Evolutionary conservation across 2,888 invertebrate genomes (phyloP), one percentile per base, ranked within the genome.

Genomic region (Chouioia cunea): DNA sequence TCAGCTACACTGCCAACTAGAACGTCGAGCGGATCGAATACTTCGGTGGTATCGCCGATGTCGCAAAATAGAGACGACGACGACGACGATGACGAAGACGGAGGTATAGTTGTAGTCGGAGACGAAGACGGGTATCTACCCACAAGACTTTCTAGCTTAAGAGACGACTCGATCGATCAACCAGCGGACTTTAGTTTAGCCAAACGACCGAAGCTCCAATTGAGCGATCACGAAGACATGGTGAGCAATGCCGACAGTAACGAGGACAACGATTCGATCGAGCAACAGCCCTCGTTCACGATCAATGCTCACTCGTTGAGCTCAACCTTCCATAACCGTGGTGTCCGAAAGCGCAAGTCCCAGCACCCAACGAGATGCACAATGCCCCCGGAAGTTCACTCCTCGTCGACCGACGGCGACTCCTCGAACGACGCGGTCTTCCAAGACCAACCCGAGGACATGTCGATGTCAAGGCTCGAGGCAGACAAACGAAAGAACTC

Each of bases 281-380:
- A 83, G 58, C 82, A 82, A 10, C 36, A 36, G 20, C 82, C 81
- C 16, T 53, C 73, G 6, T 79, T 78, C 46, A 76, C 82, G 8
- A 78, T 80, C 36, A 82, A 79, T 52, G 78, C 80, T 0, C 80
- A 80, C 63, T 76, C 80, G 6, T 74, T 80, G 6, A 82, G 78
- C 67, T 76, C 81, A 18, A 73, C 81, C 20, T 77, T 82, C 58
- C 80, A 81, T 73, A 83, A 76, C 65, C 79, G 83, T 1, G 83
- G 85, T 0, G 85, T 85, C n/a, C 88, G 95, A 66, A 97, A 97
- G 85, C 89, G 96, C 36, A 97, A 97, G 87, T 95, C 92, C 78
- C 91, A 94, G 78, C 96, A 96, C 83, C 96, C 96, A 0, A 94
- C 93, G 1, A 90, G 93, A 74, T 92, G 94, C 81, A 91, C 93